Evolutionary conservation across 92 coral and sea anemone species (phyloP), one percentile per base, ranked within the genome.

Genomic region (Paragorgia papillata): DNA sequence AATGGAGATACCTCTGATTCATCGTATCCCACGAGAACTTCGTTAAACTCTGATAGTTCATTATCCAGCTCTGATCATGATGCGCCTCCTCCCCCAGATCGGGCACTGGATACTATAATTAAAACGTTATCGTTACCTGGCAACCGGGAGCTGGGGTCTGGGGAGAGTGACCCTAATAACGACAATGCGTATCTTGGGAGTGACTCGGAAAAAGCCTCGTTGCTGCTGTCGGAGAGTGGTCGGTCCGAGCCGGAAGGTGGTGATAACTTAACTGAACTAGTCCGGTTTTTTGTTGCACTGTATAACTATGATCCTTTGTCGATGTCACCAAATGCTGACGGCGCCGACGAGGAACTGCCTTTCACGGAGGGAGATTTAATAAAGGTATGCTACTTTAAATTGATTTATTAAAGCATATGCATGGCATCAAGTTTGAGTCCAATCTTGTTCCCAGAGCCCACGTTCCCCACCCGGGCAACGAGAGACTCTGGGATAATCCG

Each of bases 301-400:
- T 95, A 91, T 66, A 93, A 91, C 64, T 95, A 95, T 54, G 97
- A 95, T 63, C 99, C 99, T 4, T 59, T 78, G 3, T 79, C 83
- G 0, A 92, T 91, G 96, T 95, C 99, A 69, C 99, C 99, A 13
- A 95, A 95, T 80, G 90, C 90, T 41, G 97, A 84, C 54, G 99
- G 95, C 2, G 99, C 92, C 41, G 99, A 91, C 5, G 99, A 95
- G 57, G 99, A 95, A 57, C 83, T 95, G 51, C 66, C 88, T 25
- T 95, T 95, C 61, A 89, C 73, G 26, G 99, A 95, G 51, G 99
- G 99, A 50, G 99, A 95, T 53, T 70, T 95, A 12, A 89, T 95
- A 7, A 91, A 89, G 99, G 97, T 93, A 73, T 40, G 80, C 17
- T n/a, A n/a, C 13, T 6, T 20, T 13, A 37, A 1, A 13, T 32